These are phyloP conservation scores for Nymphicus hollandicus DNA, from an alignment of 2,113 vertebrate genomes.

Conservation along the genomic window DNA sequence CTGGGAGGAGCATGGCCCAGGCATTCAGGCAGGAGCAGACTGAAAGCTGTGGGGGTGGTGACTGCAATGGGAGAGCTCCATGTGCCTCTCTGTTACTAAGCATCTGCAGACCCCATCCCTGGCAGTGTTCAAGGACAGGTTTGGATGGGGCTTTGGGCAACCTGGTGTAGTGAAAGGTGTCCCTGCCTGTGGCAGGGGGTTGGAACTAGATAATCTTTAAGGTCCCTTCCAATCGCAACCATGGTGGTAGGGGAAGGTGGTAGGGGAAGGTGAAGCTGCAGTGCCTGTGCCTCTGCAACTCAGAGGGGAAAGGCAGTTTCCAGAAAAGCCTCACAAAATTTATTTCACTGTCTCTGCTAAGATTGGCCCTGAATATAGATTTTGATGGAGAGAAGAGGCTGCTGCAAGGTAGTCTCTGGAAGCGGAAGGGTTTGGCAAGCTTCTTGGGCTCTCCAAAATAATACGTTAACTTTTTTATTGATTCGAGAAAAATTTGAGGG, in stretches of 20 bases:
- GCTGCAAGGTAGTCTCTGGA: neutral
- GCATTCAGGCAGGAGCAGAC: neutral
- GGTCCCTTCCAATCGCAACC: neutral
- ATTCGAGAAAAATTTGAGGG: constrained; percentile 16
- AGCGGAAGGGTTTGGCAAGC: neutral
- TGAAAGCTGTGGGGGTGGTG: neutral
- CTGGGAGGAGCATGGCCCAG: neutral
- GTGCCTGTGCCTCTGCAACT: neutral
- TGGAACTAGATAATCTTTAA: neutral
- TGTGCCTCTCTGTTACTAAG: accelerated
- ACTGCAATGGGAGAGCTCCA: neutral
- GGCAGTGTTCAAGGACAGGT: neutral
- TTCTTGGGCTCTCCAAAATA: neutral
- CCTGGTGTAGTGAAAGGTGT: neutral
- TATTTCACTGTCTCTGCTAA: neutral
- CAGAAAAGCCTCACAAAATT: neutral
- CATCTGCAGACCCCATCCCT: neutral
- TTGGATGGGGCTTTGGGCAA: neutral
- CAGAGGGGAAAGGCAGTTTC: neutral
- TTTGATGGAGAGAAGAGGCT: neutral
- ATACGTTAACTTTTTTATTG: neutral
- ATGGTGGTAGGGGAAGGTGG: neutral
- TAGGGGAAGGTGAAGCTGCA: neutral
- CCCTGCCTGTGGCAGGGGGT: neutral
- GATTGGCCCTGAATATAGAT: neutral